Evolutionary conservation across 2,113 vertebrate genomes (phyloP), one percentile per base, ranked within the genome.

Genomic region (Datnioides undecimradiatus): DNA sequence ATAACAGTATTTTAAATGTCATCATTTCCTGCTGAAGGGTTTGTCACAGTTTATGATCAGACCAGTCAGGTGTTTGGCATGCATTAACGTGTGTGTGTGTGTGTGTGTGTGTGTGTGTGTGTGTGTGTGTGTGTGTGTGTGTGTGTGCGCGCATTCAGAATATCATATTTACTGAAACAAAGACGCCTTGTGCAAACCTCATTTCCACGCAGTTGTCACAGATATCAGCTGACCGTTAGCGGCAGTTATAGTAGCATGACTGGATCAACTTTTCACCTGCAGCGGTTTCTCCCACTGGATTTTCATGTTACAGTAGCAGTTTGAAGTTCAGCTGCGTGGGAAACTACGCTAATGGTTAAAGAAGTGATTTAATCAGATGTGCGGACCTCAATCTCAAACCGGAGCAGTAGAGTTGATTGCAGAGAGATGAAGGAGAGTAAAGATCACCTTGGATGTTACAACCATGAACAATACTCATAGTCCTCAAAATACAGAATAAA

Each of bases 1-100:
- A 55, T 41, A 74, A 52, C 21, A 46, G 25, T 12, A 46, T 45
- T 51, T 62, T 48, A 13, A 31, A 51, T 27, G 36, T 75, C 73
- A n/a, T n/a, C n/a, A n/a, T n/a, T n/a, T n/a, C n/a, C n/a, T n/a
- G n/a, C n/a, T n/a, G n/a, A n/a, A n/a, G n/a, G n/a, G n/a, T n/a
- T n/a, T n/a, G n/a, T n/a, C n/a, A 19, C 10, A 33, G 19, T 62
- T 27, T 4, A 34, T 0, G 2, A 62, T 51, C 55, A 27, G 17
- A 23, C 19, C 54, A 59, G 19, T 43, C 5, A 13, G 16, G 27
- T 33, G 25, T 48, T 59, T 55, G 43, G 36, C 3, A 4, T 0
- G 33, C n/a, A n/a, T n/a, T n/a, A n/a, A n/a, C n/a, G n/a, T n/a
- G n/a, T n/a, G n/a, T n/a, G n/a, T n/a, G n/a, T n/a, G 16, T 21